Base-by-base conservation (phyloP, 2,797 vertebrate species). In the Bovichtus variegatus region DNA sequence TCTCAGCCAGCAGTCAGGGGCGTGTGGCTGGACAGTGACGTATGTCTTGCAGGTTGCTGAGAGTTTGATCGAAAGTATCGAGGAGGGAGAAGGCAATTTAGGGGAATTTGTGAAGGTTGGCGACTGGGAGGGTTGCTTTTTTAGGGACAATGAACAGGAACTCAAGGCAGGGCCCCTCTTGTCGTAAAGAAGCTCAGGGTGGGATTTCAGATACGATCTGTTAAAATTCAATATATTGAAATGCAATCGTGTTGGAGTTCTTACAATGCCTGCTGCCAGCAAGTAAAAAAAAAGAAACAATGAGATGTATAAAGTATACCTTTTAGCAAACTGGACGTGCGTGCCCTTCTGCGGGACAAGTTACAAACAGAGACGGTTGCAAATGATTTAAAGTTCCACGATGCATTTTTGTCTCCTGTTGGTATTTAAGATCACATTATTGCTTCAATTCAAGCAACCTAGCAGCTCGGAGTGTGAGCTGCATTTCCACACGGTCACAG, bases 21-120 rank as follows among this genome's bases (percentile, higher is more conserved):
- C 40, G 31, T 18, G 9, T 51, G 50, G 41, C 50, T 44, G 19
- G 50, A 54, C 47, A 58, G 53, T 59, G 25, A 44, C 15, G 34
- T 19, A 21, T 67, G 36, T 62, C 23, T 72, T 74, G 46, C 46
- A 43, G 60, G 46, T 51, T 44, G 69, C 70, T 23, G 85, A 76
- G 72, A 84, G 73, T 63, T 59, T 5, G 67, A 85, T 84, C 83
- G 68, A 64, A 86, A 75, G 67, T 40, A 40, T 80, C 68, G 51
- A 62, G 73, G 58, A 47, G 60, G 40, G 38, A 53, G 44, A 62
- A 16, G 40, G 40, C 13, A 63, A 44, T 19, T 46, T 38, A 25
- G 40, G 41, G 36, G 55, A 60, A 54, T 71, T 66, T 59, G 58
- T 57, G 55, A 58, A 23, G 29, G 58, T 62, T 43, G 18, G 54